Percentiles rank a stretch among this genome's conserved stretches.
These are phyloP conservation scores for Marronus borbonicus DNA, from an alignment of 2,888 invertebrate species.

Conservation along the genomic window DNA sequence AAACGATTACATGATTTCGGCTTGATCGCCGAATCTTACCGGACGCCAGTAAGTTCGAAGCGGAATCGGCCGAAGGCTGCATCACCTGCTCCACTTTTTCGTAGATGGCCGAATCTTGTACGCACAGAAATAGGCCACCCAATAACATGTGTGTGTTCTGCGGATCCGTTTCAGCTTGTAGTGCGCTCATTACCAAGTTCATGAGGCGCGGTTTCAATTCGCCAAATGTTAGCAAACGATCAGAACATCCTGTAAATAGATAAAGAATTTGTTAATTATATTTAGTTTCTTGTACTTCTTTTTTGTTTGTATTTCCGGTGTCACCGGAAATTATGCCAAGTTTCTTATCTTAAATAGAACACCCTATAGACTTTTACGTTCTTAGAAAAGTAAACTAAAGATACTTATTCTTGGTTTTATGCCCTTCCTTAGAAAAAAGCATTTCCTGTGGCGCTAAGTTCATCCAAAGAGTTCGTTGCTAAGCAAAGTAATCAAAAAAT, in stretches of 20 bases:
- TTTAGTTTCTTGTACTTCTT: no score
- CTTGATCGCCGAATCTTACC: conserved; percentile 71
- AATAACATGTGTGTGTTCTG: conserved; percentile 91
- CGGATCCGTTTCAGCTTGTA: conserved; percentile 88
- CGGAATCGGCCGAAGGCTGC: conserved; percentile 73
- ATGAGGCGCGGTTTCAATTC: conserved; percentile 83
- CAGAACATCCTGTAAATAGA: conserved; percentile 52
- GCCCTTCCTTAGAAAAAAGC: no score
- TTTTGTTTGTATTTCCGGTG: no score
- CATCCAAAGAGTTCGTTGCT: no score
- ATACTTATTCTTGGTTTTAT: no score
- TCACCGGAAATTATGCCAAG: no score
- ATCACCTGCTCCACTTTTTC: conserved; percentile 80
- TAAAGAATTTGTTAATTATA: no score
- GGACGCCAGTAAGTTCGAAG: conserved; percentile 79
- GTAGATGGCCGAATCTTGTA: conserved; percentile 85
- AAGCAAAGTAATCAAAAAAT: no score
- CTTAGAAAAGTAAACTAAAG: no score
- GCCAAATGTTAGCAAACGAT: conserved; percentile 73
- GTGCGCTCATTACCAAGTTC: conserved; percentile 86
- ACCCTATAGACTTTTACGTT: no score
- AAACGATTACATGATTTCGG: conserved; percentile 46
- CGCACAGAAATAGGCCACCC: conserved; percentile 83
- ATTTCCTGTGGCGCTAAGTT: no score
- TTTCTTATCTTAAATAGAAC: no score